phyloP scores from a whole-genome alignment of 2,113 vertebrate genomes.

The Phocoena sinus region DNA sequence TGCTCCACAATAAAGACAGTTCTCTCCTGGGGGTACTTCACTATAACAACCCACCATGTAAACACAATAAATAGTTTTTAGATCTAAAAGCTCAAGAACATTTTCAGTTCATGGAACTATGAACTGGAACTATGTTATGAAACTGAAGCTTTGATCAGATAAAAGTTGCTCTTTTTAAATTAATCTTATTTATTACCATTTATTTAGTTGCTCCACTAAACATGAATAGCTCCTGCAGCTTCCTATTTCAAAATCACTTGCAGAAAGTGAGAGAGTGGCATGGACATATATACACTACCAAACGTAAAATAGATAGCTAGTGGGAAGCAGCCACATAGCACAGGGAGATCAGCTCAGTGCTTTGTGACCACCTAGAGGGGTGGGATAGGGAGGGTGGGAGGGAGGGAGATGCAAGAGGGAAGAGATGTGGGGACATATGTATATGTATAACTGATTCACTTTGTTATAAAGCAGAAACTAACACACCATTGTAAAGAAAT shows the following conservation, averaged over 20 bases:
- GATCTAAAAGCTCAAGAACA: neutral
- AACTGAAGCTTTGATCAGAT: neutral
- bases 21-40: neutral
- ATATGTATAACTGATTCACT: too few relatives aligned
- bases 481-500: too few relatives aligned
- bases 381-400: too few relatives aligned
- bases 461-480: too few relatives aligned
- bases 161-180: neutral
- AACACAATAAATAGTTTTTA: neutral
- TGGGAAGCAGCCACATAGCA: too few relatives aligned
- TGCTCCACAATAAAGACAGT: neutral
- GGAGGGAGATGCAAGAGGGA: too few relatives aligned
- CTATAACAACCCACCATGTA: neutral
- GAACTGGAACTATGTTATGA: neutral
- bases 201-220: neutral
- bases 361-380: too few relatives aligned
- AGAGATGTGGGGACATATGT: too few relatives aligned
- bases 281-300: too few relatives aligned
- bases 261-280: too few relatives aligned
- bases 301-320: too few relatives aligned
- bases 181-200: neutral
- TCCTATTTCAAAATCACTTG: conserved; percentile 20
- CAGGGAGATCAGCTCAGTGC: too few relatives aligned
- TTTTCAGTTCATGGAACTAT: conserved; percentile 24
- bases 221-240: neutral